Evolutionary conservation across 2,888 invertebrate species (phyloP).

Genomic region (Netelia inedita): DNA sequence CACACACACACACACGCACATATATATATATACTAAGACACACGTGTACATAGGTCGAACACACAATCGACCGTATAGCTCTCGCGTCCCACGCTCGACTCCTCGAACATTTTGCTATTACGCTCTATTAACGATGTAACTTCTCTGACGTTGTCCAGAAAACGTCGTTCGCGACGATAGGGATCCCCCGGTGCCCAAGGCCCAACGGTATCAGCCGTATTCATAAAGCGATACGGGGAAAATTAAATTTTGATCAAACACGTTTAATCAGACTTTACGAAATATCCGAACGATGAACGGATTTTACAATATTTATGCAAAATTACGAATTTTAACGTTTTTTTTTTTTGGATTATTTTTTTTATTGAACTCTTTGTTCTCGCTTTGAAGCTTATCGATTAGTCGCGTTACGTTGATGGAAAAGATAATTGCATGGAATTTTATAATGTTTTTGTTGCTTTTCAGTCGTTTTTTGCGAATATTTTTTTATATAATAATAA

Average conservation of each 20-base stretch:
- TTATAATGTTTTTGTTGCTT: too few species aligned
- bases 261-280: not conserved
- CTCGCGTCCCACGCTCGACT: conserved; percentile 14
- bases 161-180: conserved; percentile 8
- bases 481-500: too few species aligned
- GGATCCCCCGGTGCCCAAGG: not conserved
- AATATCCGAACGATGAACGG: too few species aligned
- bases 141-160: conserved; percentile 22
- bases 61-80: conserved; percentile 38
- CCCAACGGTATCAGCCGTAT: not conserved
- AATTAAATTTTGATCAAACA: not conserved
- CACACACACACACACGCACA: conserved; percentile 8
- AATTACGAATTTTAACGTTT: too few species aligned
- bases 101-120: not conserved
- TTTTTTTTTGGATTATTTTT: not conserved
- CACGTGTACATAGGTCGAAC: not conserved
- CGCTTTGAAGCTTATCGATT: not conserved
- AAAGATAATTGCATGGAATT: too few species aligned
- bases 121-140: conserved; percentile 2
- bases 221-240: not conserved
- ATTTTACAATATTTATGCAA: too few species aligned
- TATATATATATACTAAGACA: too few species aligned
- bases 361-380: not conserved
- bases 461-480: too few species aligned
- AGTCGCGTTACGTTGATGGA: too few species aligned